Conservation (phyloP, 2,113 vertebrate species). For the Regulus satrapa region DNA sequence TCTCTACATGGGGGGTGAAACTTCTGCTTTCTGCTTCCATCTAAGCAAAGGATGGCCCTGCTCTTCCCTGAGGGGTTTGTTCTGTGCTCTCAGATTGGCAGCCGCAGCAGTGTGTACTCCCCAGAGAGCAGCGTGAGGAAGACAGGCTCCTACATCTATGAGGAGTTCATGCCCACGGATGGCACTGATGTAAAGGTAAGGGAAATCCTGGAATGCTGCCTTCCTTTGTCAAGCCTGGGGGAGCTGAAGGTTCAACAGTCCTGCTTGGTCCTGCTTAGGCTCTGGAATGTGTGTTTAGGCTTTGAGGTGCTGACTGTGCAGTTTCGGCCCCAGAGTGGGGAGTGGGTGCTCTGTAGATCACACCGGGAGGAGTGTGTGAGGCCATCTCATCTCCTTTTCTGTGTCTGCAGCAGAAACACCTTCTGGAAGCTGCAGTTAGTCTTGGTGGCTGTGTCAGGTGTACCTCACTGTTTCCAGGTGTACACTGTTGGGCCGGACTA, state of each 20-base stretch:
- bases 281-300: background rate
- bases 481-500: constrained; percentile 98
- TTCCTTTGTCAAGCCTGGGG: background rate
- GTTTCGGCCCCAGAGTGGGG: background rate
- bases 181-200: constrained; percentile 97
- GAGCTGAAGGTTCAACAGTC: background rate
- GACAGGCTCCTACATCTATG: constrained; percentile 98
- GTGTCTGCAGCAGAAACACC: background rate
- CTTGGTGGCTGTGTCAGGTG: background rate
- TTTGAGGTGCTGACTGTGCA: background rate
- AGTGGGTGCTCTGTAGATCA: background rate
- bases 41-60: background rate
- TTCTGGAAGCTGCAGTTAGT: background rate
- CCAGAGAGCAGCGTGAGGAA: constrained; percentile 97
- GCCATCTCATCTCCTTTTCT: background rate
- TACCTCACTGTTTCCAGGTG: constrained; percentile 74
- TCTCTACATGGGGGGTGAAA: background rate
- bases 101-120: constrained; percentile 96
- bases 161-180: constrained; percentile 98
- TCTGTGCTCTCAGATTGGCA: constrained; percentile 86
- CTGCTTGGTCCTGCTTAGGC: background rate
- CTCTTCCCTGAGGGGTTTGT: background rate
- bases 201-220: background rate
- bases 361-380: background rate
- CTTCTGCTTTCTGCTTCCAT: background rate